These are phyloP conservation scores for Ataeniobius toweri DNA, from an alignment of 2,797 vertebrate species.

Conservation along the genomic window DNA sequence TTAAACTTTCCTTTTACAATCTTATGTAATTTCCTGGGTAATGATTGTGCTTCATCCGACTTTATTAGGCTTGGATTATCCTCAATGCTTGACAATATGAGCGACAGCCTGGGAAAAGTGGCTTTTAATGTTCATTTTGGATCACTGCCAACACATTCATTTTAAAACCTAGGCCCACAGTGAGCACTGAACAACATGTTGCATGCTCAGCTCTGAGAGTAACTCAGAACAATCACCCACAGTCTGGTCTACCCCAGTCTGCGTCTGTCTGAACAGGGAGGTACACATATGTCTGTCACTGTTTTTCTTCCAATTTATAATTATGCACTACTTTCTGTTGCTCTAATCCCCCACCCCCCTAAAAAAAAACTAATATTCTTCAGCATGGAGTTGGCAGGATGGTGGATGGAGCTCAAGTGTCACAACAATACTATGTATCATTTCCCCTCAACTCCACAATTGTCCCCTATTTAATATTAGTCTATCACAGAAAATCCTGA, in stretches of 20 bases:
- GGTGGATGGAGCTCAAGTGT: too few relatives aligned
- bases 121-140: neutral
- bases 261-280: neutral
- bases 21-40: neutral
- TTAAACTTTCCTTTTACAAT: neutral
- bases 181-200: too few relatives aligned
- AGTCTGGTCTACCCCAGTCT: neutral
- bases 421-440: neutral
- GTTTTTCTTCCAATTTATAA: neutral
- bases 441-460: neutral
- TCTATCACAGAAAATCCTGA: neutral
- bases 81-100: neutral
- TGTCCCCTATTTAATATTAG: neutral
- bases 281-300: neutral
- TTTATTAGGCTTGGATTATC: neutral
- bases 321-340: neutral
- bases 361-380: too few relatives aligned
- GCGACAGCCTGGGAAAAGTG: neutral
- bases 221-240: too few relatives aligned
- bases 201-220: too few relatives aligned
- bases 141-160: neutral
- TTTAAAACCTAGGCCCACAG: too few relatives aligned
- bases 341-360: too few relatives aligned
- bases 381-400: too few relatives aligned
- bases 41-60: neutral